These are phyloP conservation scores for Hippolais icterina DNA, from an alignment of 2,113 vertebrate species.

Conservation along the genomic window DNA sequence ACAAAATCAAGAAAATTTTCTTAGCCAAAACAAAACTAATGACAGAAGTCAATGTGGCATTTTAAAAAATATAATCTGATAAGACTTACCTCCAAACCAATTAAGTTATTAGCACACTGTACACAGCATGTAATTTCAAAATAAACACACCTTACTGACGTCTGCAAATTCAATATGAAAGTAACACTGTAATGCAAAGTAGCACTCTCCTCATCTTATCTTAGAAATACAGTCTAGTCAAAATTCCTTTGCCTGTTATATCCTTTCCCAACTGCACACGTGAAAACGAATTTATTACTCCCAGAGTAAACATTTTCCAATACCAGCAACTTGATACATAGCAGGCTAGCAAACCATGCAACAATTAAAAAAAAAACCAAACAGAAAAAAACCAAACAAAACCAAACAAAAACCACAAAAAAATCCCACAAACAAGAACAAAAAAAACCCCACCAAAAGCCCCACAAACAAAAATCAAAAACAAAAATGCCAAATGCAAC, in stretches of 20 bases:
- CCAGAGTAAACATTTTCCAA: neutral
- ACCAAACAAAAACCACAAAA: neutral
- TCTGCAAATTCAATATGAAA: neutral
- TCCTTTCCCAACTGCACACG: neutral
- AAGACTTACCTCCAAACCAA: neutral
- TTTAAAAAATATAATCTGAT: fast-evolving
- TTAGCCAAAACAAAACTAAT: neutral
- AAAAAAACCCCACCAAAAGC: neutral
- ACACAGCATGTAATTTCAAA: neutral
- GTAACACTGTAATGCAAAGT: neutral
- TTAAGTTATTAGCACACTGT: neutral
- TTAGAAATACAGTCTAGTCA: neutral
- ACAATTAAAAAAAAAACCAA: neutral
- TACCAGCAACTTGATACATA: neutral
- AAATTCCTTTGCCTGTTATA: neutral
- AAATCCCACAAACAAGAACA: neutral
- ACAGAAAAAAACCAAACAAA: neutral
- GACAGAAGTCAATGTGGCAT: neutral
- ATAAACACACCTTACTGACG: neutral
- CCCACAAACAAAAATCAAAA: neutral
- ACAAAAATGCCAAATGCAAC: neutral
- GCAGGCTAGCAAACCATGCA: neutral
- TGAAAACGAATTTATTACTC: neutral
- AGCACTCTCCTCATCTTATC: neutral
- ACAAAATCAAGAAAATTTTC: neutral